phyloP scores from a whole-genome alignment of 2,888 invertebrate genomes.

The Celastrina argiolus region DNA sequence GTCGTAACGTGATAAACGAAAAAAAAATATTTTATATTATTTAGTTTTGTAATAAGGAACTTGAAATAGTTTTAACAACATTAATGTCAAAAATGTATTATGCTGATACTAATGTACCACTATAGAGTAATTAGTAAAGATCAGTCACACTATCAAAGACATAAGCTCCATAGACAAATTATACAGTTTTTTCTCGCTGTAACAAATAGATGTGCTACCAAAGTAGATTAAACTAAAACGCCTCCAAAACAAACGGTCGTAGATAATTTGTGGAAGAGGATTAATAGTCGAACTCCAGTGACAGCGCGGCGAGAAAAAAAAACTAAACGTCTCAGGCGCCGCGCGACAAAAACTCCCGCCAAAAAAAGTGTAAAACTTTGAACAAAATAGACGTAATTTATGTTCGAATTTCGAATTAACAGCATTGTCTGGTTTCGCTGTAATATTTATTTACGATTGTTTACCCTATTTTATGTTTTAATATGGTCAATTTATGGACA shows the following conservation, averaged over 20 bases:
- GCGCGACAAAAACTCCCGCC: conserved; percentile 60
- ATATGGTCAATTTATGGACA: conserved; percentile 66
- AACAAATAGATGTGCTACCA: conserved; percentile 16
- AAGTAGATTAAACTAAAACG: conserved; percentile 36
- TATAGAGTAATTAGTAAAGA: neutral
- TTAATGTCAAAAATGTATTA: too few relatives aligned
- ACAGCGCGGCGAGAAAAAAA: conserved; percentile 27
- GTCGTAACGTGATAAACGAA: too few relatives aligned
- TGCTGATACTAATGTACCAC: too few relatives aligned
- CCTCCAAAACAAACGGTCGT: conserved; percentile 52
- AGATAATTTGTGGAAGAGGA: conserved; percentile 63
- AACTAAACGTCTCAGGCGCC: conserved; percentile 41
- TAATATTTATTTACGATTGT: conserved; percentile 77
- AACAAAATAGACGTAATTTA: conserved; percentile 73
- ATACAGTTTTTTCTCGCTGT: neutral
- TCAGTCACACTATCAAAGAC: neutral
- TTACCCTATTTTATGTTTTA: conserved; percentile 77
- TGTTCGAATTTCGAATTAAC: conserved; percentile 61
- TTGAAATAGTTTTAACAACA: too few relatives aligned
- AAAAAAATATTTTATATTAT: too few relatives aligned
- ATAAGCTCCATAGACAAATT: neutral
- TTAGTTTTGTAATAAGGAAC: too few relatives aligned
- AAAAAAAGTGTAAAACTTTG: conserved; percentile 71
- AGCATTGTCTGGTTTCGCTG: conserved; percentile 67
- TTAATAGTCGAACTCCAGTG: conserved; percentile 48